Evolutionary conservation across 2,113 vertebrate genomes (phyloP).

Genomic region (Zeus faber): DNA sequence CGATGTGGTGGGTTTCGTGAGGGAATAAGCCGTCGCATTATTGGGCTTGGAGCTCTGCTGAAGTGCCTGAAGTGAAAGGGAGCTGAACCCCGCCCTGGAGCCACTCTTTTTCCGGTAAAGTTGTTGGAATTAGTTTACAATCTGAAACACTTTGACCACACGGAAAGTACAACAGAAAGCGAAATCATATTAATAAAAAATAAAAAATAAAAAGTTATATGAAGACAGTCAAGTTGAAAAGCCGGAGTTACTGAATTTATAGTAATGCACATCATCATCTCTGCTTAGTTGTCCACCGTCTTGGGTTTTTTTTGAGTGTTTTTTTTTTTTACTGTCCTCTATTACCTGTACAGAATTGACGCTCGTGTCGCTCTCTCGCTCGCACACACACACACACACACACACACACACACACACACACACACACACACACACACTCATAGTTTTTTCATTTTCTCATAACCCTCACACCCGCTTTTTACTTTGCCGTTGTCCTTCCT

Average conservation of each 20-base stretch:
- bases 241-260: constrained; percentile 94
- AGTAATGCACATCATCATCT: constrained; percentile 80
- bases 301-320: constrained; percentile 1
- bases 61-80: constrained; percentile 50
- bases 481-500: neutral
- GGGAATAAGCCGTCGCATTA: too few relatives aligned
- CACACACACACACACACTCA: neutral
- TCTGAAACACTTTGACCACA: constrained; percentile 94
- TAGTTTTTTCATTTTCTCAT: neutral
- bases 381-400: neutral
- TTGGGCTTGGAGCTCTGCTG: too few relatives aligned
- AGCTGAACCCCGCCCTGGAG: constrained; percentile 69
- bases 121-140: constrained; percentile 81
- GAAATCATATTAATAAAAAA: too few relatives aligned
- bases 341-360: constrained; percentile 59
- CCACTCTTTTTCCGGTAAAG: too few relatives aligned
- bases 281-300: too few relatives aligned
- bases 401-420: neutral
- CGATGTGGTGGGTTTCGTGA: too few relatives aligned
- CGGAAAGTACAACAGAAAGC: constrained; percentile 70
- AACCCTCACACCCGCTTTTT: neutral
- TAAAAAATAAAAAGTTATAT: constrained; percentile 89
- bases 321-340: constrained; percentile 27
- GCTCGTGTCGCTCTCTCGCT: neutral
- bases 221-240: constrained; percentile 98